Conservation (phyloP, 2,888 invertebrate species). For the Cotesia congregata region DNA sequence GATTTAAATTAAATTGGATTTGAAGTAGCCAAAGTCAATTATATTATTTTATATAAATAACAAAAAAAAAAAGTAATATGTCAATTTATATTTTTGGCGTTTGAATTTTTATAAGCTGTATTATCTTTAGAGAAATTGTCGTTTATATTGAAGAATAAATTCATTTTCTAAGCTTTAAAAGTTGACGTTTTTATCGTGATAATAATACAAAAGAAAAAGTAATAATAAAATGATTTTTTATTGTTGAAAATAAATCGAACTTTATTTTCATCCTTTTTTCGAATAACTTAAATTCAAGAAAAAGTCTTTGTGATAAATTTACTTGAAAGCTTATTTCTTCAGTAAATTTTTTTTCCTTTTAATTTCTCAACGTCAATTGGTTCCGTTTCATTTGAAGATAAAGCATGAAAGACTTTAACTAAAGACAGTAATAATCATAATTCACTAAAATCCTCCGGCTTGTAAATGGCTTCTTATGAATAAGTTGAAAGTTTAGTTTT, state of each 20-base stretch:
- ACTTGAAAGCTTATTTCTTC: not conserved
- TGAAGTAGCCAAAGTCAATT: too few relatives aligned
- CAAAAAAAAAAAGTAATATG: too few relatives aligned
- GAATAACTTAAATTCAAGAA: too few relatives aligned
- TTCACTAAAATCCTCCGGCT: not conserved
- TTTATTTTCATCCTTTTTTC: not conserved
- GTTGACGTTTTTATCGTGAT: too few relatives aligned
- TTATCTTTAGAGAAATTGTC: too few relatives aligned
- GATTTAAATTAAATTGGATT: too few relatives aligned
- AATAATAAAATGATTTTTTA: not conserved
- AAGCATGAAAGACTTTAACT: not conserved
- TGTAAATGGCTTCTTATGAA: not conserved
- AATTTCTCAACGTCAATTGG: not conserved
- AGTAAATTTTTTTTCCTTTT: not conserved
- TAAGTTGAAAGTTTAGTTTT: not conserved
- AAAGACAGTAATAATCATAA: not conserved
- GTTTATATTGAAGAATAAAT: too few relatives aligned
- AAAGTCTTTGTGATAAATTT: not conserved
- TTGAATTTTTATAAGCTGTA: too few relatives aligned
- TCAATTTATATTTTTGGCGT: too few relatives aligned
- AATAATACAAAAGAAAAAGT: not conserved
- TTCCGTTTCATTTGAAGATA: constrained; percentile 1
- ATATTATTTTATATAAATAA: too few relatives aligned
- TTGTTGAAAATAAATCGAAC: not conserved
- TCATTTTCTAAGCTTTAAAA: too few relatives aligned